These are phyloP conservation scores for Nesoenas mayeri DNA, from an alignment of 2,113 vertebrate genomes.

Conservation along the genomic window DNA sequence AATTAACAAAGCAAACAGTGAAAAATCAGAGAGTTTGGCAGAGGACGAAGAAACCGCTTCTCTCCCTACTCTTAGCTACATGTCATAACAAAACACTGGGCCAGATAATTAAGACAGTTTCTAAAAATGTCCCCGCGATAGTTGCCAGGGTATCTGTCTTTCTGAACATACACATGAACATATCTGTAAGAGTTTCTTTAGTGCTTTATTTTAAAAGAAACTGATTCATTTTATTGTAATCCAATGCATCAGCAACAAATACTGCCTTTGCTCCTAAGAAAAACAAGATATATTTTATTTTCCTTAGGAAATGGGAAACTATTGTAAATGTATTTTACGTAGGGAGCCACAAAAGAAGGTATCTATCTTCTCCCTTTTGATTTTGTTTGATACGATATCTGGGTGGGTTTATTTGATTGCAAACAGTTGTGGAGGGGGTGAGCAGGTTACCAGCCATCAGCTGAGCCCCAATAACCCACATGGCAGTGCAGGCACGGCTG, in stretches of 20 bases:
- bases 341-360: background rate
- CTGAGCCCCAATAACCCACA: background rate
- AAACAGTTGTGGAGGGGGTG: fast-evolving
- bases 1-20: constrained; percentile 22
- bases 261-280: background rate
- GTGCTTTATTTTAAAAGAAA: background rate
- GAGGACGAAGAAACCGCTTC: background rate
- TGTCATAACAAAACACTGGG: constrained; percentile 48
- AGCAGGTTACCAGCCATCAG: background rate
- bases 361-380: no score
- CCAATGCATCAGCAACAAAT: background rate
- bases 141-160: constrained; percentile 43
- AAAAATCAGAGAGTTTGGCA: constrained; percentile 16
- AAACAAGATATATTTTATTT: background rate
- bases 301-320: background rate
- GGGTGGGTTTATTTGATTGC: background rate
- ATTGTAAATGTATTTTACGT: background rate
- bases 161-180: background rate
- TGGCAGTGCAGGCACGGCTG: background rate
- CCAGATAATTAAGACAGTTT: constrained; percentile 43
- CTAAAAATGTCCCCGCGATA: constrained; percentile 47
- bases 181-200: background rate
- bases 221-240: fast-evolving
- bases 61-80: constrained; percentile 1
- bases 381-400: background rate